Percentiles rank a stretch among this genome's conserved stretches.
Evolutionary conservation across 2,888 invertebrate species (phyloP).

Genomic region (Pyrrhosoma nymphula): DNA sequence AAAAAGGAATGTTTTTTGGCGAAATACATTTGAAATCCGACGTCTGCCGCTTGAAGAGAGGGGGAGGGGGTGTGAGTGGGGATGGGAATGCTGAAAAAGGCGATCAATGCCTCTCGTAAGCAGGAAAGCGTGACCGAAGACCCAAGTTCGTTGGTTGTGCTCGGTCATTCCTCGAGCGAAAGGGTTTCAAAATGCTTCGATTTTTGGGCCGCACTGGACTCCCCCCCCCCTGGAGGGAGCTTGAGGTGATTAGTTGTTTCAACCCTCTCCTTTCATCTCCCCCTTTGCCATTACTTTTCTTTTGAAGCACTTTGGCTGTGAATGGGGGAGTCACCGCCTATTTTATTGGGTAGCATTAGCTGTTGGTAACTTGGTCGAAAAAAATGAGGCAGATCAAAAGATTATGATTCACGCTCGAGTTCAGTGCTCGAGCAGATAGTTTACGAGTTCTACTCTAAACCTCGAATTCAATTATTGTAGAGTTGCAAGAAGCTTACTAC

Average conservation of each 20-base stretch:
- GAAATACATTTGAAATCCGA: slow-evolving; percentile 8
- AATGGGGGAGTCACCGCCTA: too few relatives aligned
- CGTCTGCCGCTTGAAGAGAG: too few relatives aligned
- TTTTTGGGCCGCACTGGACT: not conserved
- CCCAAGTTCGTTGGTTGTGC: not conserved
- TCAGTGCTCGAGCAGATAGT: too few relatives aligned
- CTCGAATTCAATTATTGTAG: too few relatives aligned
- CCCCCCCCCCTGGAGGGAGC: not conserved
- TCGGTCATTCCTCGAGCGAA: not conserved
- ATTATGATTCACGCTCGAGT: too few relatives aligned
- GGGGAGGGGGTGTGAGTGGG: not conserved
- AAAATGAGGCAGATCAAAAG: too few relatives aligned
- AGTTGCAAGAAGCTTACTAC: too few relatives aligned
- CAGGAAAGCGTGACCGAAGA: not conserved
- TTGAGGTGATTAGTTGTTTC: not conserved
- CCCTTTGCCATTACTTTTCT: too few relatives aligned
- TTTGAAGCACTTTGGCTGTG: too few relatives aligned
- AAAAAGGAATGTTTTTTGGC: slow-evolving; percentile 11
- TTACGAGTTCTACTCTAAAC: too few relatives aligned
- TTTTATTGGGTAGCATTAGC: too few relatives aligned
- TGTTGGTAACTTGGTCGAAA: too few relatives aligned
- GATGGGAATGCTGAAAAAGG: not conserved
- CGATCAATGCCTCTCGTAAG: not conserved
- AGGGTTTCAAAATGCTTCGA: not conserved
- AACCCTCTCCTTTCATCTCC: not conserved